Base-by-base conservation (phyloP, 1,140 invertebrate species). In the Bombus vancouverensis region DNA sequence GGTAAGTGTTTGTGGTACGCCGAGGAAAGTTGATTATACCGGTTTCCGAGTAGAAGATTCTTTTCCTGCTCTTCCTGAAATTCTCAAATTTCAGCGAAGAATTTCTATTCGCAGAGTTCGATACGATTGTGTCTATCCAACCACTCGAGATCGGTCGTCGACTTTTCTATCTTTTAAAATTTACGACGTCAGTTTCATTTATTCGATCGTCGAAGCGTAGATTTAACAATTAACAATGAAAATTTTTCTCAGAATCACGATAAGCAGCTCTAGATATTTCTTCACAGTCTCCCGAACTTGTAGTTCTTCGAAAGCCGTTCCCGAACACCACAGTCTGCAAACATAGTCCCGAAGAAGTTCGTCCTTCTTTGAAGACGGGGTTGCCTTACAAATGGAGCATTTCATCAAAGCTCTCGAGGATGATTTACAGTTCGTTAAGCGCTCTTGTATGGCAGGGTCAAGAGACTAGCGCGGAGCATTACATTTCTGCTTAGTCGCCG, bases 391-490 rank as follows among this genome's bases (percentile, higher is more conserved):
- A 83, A 47, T 75, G 57, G 22, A 39, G 8, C 57, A 12, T 66
- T 39, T 47, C n/a, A 10, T 12, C 34, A 9, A 39, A 12, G 62
- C 70, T 65, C 39, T 44, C 42, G 59, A 53, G 44, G 37, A 71
- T 34, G 74, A 74, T 88, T 89, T 88, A 88, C 82, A 88, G 83
- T 74, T 89, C 87, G 87, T 89, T 89, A 88, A 80, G 42, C 59
- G 39, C 22, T 70, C 57, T 88, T 86, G 88, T 78, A 73, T 62
- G 44, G 59, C 88, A 76, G 88, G 83, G 87, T 88, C 87, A 88
- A 89, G 87, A 85, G 88, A 88, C 78, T 73, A 85, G 78, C 75
- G 78, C 81, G 13, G 44, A 81, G 83, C 62, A 81, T 86, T 88
- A 85, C 78, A 83, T 88, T 81, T 66, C 85, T 47, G 34, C 62